Percentiles rank a stretch among this genome's conserved stretches.
phyloP scores from a whole-genome alignment of 2,888 invertebrate species.

The Tuberolachnus salignus region DNA sequence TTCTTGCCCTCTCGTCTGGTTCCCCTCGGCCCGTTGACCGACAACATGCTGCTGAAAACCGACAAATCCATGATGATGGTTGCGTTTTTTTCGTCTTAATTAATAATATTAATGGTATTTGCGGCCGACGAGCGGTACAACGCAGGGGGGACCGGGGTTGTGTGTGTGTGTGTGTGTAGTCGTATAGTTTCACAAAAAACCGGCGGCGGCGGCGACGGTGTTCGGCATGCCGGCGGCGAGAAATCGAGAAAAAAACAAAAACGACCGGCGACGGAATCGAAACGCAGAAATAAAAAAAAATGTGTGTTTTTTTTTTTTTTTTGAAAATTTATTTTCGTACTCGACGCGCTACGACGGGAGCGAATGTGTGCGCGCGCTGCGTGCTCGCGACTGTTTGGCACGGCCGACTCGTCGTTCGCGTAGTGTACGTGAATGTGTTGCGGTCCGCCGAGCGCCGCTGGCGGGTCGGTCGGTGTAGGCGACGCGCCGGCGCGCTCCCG shows the following conservation, averaged over 20 bases:
- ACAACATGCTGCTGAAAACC: slow-evolving; percentile 58
- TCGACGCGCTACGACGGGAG: neutral
- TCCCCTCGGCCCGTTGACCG: slow-evolving; percentile 58
- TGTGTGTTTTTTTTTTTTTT: neutral
- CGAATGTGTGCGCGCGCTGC: slow-evolving; percentile 23
- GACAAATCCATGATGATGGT: slow-evolving; percentile 57
- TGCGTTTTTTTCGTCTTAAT: no score
- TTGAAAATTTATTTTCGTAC: neutral
- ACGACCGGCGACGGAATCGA: neutral
- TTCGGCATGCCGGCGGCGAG: neutral
- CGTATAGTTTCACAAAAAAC: neutral
- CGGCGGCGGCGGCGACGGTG: neutral
- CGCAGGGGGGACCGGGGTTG: no score
- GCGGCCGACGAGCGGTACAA: no score
- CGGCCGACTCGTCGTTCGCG: slow-evolving; percentile 40
- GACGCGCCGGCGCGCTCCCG: slow-evolving; percentile 9
- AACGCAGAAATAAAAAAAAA: neutral
- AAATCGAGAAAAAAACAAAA: neutral
- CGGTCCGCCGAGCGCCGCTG: neutral
- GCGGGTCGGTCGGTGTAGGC: neutral
- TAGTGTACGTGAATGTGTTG: neutral
- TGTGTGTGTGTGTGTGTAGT: neutral
- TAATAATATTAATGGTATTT: no score
- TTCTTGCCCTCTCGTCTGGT: slow-evolving; percentile 58
- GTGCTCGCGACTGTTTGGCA: slow-evolving; percentile 39